A percentile compares a stretch with the other conserved stretches of the same genome.
These are phyloP conservation scores for Crax fasciolata DNA, from an alignment of 2,797 vertebrate species.

Conservation along the genomic window DNA sequence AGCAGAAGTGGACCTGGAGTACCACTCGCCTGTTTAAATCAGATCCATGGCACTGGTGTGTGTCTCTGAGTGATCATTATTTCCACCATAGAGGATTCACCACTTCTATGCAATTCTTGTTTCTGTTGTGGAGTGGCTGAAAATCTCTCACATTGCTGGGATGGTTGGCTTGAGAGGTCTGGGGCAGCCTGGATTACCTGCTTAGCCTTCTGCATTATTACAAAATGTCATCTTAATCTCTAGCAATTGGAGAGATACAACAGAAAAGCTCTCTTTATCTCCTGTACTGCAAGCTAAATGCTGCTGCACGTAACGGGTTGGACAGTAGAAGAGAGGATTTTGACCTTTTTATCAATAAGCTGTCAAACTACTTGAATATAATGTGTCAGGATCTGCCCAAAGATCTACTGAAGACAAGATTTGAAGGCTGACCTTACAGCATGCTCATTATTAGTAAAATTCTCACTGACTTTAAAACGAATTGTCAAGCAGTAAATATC, in stretches of 20 bases:
- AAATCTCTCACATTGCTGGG: not conserved
- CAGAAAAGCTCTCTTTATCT: not conserved
- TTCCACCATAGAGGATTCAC: not conserved
- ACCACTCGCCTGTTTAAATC: not conserved
- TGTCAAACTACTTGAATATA: not conserved
- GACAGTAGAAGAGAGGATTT: not conserved
- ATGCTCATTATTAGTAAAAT: not conserved
- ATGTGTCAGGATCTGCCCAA: not conserved
- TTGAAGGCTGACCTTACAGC: slow-evolving; percentile 30
- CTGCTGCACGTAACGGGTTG: not conserved
- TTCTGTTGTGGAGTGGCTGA: not conserved
- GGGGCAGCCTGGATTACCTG: not conserved
- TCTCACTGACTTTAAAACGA: not conserved
- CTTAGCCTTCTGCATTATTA: not conserved
- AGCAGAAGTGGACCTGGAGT: not conserved
- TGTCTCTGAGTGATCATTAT: rapidly evolving
- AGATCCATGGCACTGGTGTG: not conserved
- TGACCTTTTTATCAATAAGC: not conserved
- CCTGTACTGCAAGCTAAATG: not conserved
- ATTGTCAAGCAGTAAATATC: not conserved
- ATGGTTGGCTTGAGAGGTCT: not conserved
- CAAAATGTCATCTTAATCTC: not conserved
- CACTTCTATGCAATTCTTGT: not conserved
- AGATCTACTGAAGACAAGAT: not conserved
- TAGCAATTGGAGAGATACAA: not conserved